Base-by-base conservation (phyloP, 2,113 vertebrate species). In the Phalacrocorax brasilianus region DNA sequence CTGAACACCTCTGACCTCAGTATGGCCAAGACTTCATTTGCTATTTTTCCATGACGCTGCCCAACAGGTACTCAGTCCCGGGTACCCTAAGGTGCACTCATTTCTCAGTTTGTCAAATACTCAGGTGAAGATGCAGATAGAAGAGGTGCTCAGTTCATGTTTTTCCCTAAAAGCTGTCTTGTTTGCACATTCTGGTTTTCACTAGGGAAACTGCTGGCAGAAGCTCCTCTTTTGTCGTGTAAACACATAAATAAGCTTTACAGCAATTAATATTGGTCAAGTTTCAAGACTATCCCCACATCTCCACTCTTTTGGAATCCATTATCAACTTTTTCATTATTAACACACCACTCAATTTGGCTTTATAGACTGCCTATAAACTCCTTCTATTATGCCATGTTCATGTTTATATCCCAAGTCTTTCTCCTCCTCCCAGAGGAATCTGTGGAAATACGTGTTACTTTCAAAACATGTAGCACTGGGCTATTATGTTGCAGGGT, bases 261-360 rank as follows among this genome's bases (percentile, higher is more conserved):
- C 74, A 85, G 91, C 77, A 93, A 92, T 92, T 93, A 95, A 95
- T 93, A 76, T 91, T 89, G 86, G 95, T 95, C 92, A 88, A 85
- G 62, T 89, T 91, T 93, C 91, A 85, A 89, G 80, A 88, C 77
- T 93, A 95, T 95, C 84, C 91, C 89, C 86, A 82, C 42, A 77
- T 81, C 77, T 92, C 89, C 74, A 38, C 22, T 93, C 70, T 73
- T 86, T 84, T 89, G 83, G 73, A 97, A 93, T 79, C 74, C 80
- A 85, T 95, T 95, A 93, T 84, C 91, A 93, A 91, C 89, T 95
- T 96, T 93, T 96, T 93, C 73, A 94, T 95, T 92, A 94, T 97
- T 93, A 94, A 92, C 67, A 78, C n/a, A 91, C 62, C 45, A 87
- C 84, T 94, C 82, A 84, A 42, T 97, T 76, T 95, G 77, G 77